phyloP scores from a whole-genome alignment of 2,797 vertebrate genomes.

The Amniataba percoides region DNA sequence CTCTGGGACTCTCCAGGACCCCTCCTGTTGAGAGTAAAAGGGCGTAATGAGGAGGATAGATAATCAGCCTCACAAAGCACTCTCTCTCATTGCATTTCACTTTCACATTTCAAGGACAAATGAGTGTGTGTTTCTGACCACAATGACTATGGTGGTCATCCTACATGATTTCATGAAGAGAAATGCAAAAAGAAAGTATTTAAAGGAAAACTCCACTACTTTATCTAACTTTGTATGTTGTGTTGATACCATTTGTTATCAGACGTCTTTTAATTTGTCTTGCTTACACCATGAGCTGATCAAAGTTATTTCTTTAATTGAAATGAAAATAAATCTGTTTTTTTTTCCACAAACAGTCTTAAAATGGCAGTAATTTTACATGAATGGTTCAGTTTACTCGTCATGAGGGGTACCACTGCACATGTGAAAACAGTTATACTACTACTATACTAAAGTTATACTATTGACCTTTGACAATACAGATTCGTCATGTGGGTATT shows the following conservation, averaged over 20 bases:
- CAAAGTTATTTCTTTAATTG: neutral
- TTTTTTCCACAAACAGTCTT: neutral
- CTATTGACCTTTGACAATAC: neutral
- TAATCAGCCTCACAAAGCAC: neutral
- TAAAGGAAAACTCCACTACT: neutral
- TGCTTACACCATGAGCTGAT: neutral
- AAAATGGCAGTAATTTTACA: neutral
- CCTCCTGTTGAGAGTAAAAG: slow-evolving; percentile 37
- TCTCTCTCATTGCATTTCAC: slow-evolving; percentile 46
- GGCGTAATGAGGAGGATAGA: slow-evolving; percentile 15
- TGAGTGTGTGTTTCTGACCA: slow-evolving; percentile 3
- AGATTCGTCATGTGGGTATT: neutral
- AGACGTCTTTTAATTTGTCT: slow-evolving; percentile 4
- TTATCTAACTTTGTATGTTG: neutral
- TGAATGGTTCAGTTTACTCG: neutral
- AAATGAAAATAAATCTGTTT: neutral
- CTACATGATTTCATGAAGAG: neutral
- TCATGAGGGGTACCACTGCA: neutral
- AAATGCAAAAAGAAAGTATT: neutral
- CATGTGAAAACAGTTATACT: neutral
- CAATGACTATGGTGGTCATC: neutral
- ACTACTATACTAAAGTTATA: too few species aligned
- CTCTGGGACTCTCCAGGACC: slow-evolving; percentile 71
- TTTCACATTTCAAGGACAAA: slow-evolving; percentile 58
- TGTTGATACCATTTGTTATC: neutral